These are phyloP conservation scores for Odontesthes bonariensis DNA, from an alignment of 2,113 vertebrate species.

Conservation along the genomic window DNA sequence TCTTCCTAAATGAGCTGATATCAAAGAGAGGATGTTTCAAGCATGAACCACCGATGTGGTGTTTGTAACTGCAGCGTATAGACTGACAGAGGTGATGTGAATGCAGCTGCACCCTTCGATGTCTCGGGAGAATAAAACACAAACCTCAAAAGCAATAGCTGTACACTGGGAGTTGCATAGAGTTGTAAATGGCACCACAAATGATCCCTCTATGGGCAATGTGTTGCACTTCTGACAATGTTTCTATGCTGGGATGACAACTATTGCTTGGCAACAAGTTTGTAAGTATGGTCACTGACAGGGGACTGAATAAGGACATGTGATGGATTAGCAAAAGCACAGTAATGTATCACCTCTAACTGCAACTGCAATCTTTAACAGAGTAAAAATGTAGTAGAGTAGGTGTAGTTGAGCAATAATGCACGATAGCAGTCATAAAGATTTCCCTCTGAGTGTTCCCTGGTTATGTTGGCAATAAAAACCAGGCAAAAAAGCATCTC, in stretches of 20 bases:
- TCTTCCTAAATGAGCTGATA: not conserved
- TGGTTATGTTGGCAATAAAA: too few relatives aligned
- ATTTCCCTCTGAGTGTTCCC: too few relatives aligned
- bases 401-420: not conserved
- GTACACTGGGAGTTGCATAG: constrained; percentile 30
- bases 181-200: not conserved
- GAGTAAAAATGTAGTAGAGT: not conserved
- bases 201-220: constrained; percentile 28
- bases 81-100: constrained; percentile 28
- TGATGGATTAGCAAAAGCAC: not conserved
- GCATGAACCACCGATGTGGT: not conserved
- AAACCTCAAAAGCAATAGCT: constrained; percentile 12
- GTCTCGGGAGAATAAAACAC: constrained; percentile 35
- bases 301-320: constrained; percentile 1
- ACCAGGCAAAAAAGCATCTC: not conserved
- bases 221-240: constrained; percentile 24
- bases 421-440: too few relatives aligned
- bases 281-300: not conserved
- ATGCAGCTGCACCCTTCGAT: constrained; percentile 26
- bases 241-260: constrained; percentile 41
- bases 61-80: constrained; percentile 4
- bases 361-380: not conserved
- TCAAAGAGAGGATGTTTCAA: not conserved
- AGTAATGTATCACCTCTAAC: not conserved
- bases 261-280: constrained; percentile 43